Base-by-base conservation (phyloP, 1,140 invertebrate genomes). In the Cotesia glomerata region DNA sequence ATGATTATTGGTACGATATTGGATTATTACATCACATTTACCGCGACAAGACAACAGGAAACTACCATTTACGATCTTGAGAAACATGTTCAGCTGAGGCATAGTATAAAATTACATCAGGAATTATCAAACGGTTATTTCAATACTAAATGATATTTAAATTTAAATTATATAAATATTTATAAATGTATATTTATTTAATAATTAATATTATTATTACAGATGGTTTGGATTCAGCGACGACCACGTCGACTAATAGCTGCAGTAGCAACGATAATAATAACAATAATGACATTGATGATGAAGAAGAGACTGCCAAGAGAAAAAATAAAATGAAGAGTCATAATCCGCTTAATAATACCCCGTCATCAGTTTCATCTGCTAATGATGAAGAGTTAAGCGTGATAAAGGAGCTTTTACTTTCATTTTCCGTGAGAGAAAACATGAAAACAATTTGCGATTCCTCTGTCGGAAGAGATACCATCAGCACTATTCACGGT, bases 401-500 rank as follows among this genome's bases (percentile, higher is more conserved):
- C 77, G 80, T 92, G 14, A 89, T 89, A 82, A 90, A 91, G 49
- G 92, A 94, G 77, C 81, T 94, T 32, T 79, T 95, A n/a, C 86
- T 95, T 8, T 93, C 93, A 5, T 95, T 95, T 83, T 95, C 94
- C 8, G 88, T 93, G 59, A 89, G 90, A 70, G 89, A 90, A 34
- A 95, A 95, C 79, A 85, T 95, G 77, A 90, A 90, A 77, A 91
- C 91, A 58, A 95, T 95, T 76, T 93, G 93, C 78, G 93, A 95
- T 81, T 88, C 91, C 71, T 89, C 90, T 5, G 94, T 95, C 7
- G 94, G 94, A 3, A 89, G 91, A 5, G 94, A 95, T 77, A 95
- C 93, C 0, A 93, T 96, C 67, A 91, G 93, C 62, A 93, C 92
- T 5, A 90, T 96, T 45, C 95, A 96, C 76, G 95, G 95, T 1